Evolutionary conservation across 37 sponge, comb jelly and placozoan genomes (phyloP).

Genomic region (Geodia barretti): DNA sequence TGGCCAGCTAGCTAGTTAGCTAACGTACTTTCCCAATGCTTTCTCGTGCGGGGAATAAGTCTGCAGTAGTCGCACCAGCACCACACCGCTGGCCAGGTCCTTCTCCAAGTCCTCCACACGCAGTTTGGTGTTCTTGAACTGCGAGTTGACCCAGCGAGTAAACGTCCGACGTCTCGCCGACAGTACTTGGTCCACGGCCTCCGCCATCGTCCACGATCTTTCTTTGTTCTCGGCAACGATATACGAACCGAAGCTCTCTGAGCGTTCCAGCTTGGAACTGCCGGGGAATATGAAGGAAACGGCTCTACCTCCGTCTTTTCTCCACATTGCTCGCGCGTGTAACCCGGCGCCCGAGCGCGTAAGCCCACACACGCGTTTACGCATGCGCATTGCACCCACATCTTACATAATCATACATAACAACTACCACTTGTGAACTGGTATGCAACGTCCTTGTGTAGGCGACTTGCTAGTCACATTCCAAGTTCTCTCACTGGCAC

Average conservation of each 20-base stretch:
- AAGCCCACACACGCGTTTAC: neutral
- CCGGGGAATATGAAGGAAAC: neutral
- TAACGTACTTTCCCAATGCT: slow-evolving; percentile 43
- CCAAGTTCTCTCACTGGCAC: slow-evolving; percentile 77
- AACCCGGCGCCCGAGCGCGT: too few relatives aligned
- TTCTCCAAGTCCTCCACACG: slow-evolving; percentile 64
- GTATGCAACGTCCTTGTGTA: slow-evolving; percentile 26
- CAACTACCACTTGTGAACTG: slow-evolving; percentile 51
- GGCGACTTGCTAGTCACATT: slow-evolving; percentile 18
- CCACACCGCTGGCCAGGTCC: slow-evolving; percentile 80
- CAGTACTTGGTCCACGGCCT: slow-evolving; percentile 44
- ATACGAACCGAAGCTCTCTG: neutral
- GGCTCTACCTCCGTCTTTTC: neutral
- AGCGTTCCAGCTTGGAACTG: neutral
- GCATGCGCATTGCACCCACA: neutral
- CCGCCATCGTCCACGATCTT: neutral
- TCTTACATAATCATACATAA: neutral
- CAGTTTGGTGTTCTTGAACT: slow-evolving; percentile 37
- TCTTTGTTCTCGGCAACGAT: neutral
- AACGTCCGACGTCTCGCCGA: slow-evolving; percentile 63
- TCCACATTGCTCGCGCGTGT: neutral
- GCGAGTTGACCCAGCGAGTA: slow-evolving; percentile 70
- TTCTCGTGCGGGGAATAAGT: slow-evolving; percentile 65
- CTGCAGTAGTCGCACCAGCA: slow-evolving; percentile 81
- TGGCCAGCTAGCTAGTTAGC: too few relatives aligned